Conservation (phyloP, 2,113 vertebrate species). For the Hylia prasina region DNA sequence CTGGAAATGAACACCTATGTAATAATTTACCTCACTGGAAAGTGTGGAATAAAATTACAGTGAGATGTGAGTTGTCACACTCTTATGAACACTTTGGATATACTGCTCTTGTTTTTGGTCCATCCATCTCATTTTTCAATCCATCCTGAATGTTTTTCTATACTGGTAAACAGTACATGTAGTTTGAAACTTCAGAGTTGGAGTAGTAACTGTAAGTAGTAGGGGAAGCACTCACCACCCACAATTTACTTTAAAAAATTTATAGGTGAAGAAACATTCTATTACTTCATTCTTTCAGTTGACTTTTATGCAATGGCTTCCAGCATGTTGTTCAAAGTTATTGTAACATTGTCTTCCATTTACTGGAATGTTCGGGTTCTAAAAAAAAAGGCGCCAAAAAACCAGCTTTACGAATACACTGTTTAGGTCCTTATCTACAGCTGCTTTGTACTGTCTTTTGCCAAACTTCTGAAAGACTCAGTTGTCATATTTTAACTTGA, state of each 20-base stretch:
- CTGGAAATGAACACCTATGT: fast-evolving
- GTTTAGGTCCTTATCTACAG: not conserved
- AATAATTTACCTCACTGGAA: not conserved
- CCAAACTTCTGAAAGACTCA: not conserved
- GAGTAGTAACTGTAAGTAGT: not conserved
- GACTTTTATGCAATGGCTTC: not conserved
- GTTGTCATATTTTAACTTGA: not conserved
- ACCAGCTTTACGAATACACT: not conserved
- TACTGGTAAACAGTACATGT: not conserved
- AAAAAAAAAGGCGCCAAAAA: not conserved
- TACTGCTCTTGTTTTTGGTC: not conserved
- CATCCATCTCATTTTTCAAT: not conserved
- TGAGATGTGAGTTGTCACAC: not conserved
- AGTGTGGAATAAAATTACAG: not conserved
- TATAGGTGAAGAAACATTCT: not conserved
- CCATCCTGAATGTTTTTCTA: not conserved
- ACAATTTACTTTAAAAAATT: not conserved
- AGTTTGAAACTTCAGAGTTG: not conserved
- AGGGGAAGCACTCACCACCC: not conserved
- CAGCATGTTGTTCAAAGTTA: not conserved
- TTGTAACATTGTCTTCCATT: not conserved
- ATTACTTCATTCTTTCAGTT: not conserved
- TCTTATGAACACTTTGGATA: not conserved
- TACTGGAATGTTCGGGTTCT: not conserved
- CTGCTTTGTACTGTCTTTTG: not conserved